phyloP scores from a whole-genome alignment of 2,113 vertebrate genomes.

The Sclerurus mexicanus region DNA sequence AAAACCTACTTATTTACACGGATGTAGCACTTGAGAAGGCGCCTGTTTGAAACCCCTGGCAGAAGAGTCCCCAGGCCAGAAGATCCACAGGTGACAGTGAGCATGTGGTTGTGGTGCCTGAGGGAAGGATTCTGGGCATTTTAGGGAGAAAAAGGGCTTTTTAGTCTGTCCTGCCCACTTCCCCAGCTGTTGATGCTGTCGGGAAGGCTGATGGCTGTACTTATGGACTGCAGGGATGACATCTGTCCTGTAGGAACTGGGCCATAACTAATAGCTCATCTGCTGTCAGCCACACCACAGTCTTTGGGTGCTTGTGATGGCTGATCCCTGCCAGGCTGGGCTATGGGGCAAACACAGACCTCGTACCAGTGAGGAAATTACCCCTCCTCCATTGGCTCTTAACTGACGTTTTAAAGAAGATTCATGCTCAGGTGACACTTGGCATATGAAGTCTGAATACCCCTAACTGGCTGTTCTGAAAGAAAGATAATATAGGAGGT shows the following conservation, averaged over 20 bases:
- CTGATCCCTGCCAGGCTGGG: not conserved
- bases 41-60: not conserved
- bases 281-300: not conserved
- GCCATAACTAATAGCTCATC: not conserved
- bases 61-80: not conserved
- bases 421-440: not conserved
- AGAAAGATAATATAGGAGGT: not conserved
- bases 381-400: fast-evolving
- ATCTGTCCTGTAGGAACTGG: not conserved
- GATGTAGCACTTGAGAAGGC: not conserved
- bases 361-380: not conserved
- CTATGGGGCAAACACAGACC: not conserved
- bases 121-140: not conserved
- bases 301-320: not conserved
- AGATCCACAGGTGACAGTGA: not conserved
- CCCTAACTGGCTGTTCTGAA: not conserved
- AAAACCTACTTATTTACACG: not conserved
- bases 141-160: not conserved
- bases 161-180: not conserved
- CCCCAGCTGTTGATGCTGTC: not conserved
- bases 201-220: not conserved
- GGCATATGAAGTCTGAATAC: not conserved
- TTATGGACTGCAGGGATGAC: not conserved
- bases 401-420: not conserved
- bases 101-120: not conserved